Percentiles rank a stretch among this genome's conserved stretches.
These are phyloP conservation scores for Pycnomerus fuliginosus DNA, from an alignment of 2,888 invertebrate genomes.

Conservation along the genomic window DNA sequence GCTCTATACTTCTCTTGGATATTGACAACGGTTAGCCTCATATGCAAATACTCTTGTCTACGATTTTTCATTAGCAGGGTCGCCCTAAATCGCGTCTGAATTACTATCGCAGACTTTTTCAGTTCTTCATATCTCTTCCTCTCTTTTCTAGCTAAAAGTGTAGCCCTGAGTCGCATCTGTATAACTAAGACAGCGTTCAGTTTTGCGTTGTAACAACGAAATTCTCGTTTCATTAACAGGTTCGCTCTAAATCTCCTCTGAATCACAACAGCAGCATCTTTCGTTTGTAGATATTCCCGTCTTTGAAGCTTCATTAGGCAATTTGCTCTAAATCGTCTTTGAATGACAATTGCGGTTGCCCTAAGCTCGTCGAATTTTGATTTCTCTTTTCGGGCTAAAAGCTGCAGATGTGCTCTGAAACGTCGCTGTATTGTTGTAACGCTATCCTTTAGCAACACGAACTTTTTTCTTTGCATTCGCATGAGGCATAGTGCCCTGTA, in stretches of 20 bases:
- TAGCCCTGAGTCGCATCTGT: conserved; percentile 49
- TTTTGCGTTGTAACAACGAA: not conserved
- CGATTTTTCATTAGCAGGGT: conserved; percentile 47
- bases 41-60: conserved; percentile 46
- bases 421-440: conserved; percentile 47
- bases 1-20: conserved; percentile 54
- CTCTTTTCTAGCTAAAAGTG: conserved; percentile 35
- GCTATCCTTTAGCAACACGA: conserved; percentile 24
- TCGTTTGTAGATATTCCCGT: conserved; percentile 42
- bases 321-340: conserved; percentile 54
- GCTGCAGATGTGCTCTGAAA: no score
- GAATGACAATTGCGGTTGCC: conserved; percentile 49
- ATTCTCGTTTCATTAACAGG: not conserved
- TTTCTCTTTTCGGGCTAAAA: no score
- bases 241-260: conserved; percentile 45
- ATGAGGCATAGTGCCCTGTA: conserved; percentile 46
- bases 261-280: conserved; percentile 45
- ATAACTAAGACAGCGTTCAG: conserved; percentile 39
- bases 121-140: no score
- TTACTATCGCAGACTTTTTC: conserved; percentile 26
- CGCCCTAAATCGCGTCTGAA: conserved; percentile 51
- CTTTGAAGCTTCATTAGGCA: conserved; percentile 41
- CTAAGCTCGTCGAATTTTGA: conserved; percentile 43
- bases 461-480: conserved; percentile 30
- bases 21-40: conserved; percentile 47